Percentiles rank a stretch among this genome's conserved stretches.
Evolutionary conservation across 2,888 invertebrate species (phyloP).

Genomic region (Pandemis heparana): DNA sequence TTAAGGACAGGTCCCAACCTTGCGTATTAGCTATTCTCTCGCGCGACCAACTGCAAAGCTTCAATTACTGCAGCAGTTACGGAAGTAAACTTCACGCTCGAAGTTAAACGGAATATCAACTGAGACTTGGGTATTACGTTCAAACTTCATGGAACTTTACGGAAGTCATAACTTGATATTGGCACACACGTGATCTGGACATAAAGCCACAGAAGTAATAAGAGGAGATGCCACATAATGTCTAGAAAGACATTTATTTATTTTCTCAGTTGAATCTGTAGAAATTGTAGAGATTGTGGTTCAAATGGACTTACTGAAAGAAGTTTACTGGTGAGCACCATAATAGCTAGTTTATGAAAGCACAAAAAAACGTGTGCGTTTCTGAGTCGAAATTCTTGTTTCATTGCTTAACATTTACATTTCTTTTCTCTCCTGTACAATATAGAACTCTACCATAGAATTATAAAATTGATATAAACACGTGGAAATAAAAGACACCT

Average conservation of each 20-base stretch:
- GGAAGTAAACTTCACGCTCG: not conserved
- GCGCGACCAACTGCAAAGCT: constrained; percentile 1
- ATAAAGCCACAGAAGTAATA: not conserved
- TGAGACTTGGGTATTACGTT: constrained; percentile 2
- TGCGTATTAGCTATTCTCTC: constrained; percentile 11
- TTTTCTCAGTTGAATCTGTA: too few species aligned
- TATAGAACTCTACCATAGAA: too few species aligned
- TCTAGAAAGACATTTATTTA: too few species aligned
- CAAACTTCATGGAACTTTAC: not conserved
- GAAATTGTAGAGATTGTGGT: too few species aligned
- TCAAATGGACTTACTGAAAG: too few species aligned
- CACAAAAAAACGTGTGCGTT: too few species aligned
- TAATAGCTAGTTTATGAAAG: too few species aligned
- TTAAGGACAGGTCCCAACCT: constrained; percentile 27
- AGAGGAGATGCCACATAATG: too few species aligned
- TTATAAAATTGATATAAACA: not conserved
- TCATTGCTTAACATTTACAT: too few species aligned
- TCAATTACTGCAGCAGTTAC: constrained; percentile 18
- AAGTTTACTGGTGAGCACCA: too few species aligned
- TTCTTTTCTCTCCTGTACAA: too few species aligned
- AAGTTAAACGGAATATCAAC: constrained; percentile 22
- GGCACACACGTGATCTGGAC: not conserved
- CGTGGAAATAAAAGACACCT: not conserved
- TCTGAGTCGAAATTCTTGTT: too few species aligned
- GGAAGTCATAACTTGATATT: constrained; percentile 19